Percentiles rank a stretch among this genome's conserved stretches.
These are phyloP conservation scores for Narcine bancroftii DNA, from an alignment of 2,113 vertebrate genomes.

Conservation along the genomic window DNA sequence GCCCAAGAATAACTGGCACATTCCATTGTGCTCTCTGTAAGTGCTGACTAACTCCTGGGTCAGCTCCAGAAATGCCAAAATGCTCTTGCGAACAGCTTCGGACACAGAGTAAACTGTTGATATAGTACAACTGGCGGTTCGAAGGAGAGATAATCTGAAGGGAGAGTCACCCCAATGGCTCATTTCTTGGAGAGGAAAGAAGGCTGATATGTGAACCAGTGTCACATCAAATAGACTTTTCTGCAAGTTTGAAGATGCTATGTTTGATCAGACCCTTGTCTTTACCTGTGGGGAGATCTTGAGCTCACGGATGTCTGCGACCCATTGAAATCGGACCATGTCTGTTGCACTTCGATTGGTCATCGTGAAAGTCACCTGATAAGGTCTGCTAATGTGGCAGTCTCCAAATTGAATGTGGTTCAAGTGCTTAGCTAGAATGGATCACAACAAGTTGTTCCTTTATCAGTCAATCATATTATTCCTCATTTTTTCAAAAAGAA, in stretches of 20 bases:
- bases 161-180: no score
- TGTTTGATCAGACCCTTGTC: background rate
- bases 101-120: no score
- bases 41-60: background rate
- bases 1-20: background rate
- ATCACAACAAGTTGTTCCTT: slow-evolving; percentile 30
- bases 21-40: background rate
- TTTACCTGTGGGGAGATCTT: slow-evolving; percentile 67
- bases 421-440: slow-evolving; percentile 47
- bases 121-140: no score
- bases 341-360: slow-evolving; percentile 64
- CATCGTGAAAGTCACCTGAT: slow-evolving; percentile 64
- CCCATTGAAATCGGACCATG: slow-evolving; percentile 73
- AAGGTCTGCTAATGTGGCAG: slow-evolving; percentile 59
- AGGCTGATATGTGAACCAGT: background rate
- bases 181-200: no score
- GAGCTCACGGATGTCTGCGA: slow-evolving; percentile 44
- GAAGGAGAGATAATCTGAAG: no score
- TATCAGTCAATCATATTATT: background rate
- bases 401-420: slow-evolving; percentile 71
- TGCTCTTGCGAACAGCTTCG: no score
- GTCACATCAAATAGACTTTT: background rate
- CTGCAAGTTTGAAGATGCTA: background rate
- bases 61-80: no score
- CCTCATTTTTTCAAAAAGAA: background rate